phyloP scores from a whole-genome alignment of 1,140 invertebrate species.

The Polypedilum vanderplanki region DNA sequence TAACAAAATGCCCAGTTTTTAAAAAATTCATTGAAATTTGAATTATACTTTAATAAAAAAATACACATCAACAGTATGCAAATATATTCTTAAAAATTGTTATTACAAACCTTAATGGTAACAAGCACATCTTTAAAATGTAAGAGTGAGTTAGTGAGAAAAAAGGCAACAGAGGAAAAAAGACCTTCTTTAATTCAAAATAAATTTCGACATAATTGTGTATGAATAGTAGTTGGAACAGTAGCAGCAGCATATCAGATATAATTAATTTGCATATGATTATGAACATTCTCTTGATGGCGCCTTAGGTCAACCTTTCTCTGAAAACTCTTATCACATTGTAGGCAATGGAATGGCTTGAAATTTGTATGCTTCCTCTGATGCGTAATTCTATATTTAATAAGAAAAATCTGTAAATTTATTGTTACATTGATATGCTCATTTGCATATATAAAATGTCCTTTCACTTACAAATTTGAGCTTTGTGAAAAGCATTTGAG shows the following conservation, averaged over 20 bases:
- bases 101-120: background rate
- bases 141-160: background rate
- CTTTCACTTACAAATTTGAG: background rate
- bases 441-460: background rate
- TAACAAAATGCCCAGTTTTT: no score
- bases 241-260: constrained; percentile 1
- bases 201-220: background rate
- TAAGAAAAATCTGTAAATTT: constrained; percentile 19
- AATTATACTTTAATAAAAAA: no score
- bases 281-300: constrained; percentile 12
- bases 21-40: no score
- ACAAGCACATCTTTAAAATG: background rate
- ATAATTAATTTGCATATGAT: constrained; percentile 1
- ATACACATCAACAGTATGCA: background rate
- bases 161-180: background rate
- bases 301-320: background rate
- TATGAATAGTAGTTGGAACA: background rate
- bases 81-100: background rate
- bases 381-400: constrained; percentile 21
- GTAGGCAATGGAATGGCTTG: background rate
- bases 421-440: background rate
- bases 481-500: background rate
- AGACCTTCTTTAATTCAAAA: background rate
- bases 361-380: background rate
- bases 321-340: background rate